Percentiles rank a stretch among this genome's conserved stretches.
phyloP scores from a whole-genome alignment of 2,797 vertebrate genomes.

The Eulemur albifrons region DNA sequence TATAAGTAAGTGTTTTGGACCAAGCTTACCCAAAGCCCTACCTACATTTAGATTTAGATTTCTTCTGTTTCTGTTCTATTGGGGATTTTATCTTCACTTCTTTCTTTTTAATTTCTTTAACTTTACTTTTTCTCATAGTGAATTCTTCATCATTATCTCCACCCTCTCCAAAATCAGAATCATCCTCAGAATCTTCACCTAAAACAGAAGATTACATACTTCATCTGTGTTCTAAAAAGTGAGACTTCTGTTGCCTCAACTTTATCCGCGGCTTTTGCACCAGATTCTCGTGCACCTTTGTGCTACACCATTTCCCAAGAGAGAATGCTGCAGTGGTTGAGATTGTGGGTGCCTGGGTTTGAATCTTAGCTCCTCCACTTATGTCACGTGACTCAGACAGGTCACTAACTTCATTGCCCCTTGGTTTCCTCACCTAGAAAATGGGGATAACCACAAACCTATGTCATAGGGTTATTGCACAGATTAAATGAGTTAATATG shows the following conservation, averaged over 20 bases:
- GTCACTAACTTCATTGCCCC: not conserved
- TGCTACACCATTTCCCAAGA: not conserved
- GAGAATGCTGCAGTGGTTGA: not conserved
- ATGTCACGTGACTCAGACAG: not conserved
- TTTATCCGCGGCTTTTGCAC: not conserved
- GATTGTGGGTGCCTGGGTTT: not conserved
- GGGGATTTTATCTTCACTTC: conserved; percentile 73
- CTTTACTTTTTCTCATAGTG: conserved; percentile 82
- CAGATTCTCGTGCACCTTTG: not conserved
- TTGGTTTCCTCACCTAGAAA: not conserved
- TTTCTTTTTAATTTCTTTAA: conserved; percentile 82
- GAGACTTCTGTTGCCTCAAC: not conserved
- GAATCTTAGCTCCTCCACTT: not conserved
- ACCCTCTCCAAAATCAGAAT: conserved; percentile 87
- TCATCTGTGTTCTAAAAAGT: not conserved
- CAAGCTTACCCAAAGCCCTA: conserved; percentile 80
- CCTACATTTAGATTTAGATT: conserved; percentile 73
- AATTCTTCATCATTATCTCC: conserved; percentile 87
- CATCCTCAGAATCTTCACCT: conserved; percentile 85
- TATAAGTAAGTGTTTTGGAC: not conserved
- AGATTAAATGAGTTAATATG: not conserved
- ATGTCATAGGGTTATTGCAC: not conserved
- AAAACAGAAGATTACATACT: conserved; percentile 21
- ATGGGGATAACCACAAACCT: not conserved
- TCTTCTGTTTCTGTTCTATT: conserved; percentile 81